Base-by-base conservation (phyloP, 2,888 invertebrate species). In the Teleogryllus oceanicus region DNA sequence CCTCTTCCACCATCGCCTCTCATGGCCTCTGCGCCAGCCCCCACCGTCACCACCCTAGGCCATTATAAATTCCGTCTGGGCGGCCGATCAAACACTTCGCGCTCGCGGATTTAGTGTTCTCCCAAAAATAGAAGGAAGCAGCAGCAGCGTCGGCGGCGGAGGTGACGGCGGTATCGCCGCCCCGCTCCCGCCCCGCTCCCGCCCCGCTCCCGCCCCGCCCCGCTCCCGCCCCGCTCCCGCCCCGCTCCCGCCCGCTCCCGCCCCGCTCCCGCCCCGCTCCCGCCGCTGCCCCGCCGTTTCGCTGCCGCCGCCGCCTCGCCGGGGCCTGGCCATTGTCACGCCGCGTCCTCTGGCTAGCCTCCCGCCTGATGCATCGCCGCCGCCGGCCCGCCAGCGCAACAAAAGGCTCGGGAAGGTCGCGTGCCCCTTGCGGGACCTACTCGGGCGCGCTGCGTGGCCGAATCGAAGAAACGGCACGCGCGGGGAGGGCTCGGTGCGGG, bases 11-110 rank as follows among this genome's bases (percentile, higher is more conserved):
- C 62, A 13, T 62, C n/a, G 62, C 62, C 62, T 11, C 62, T 18
- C 62, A 62, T 5, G 16, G 62, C 62, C 4, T 13, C 62, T 62
- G 16, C 62, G 11, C 8, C 13, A 62, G 62, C 62, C 37, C 37
- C 62, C 62, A 5, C 62, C 13, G 62, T 18, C 18, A 2, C 62
- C 62, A 16, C 62, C 18, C 37, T 16, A n/a, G 16, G 13, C 62
- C 62, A 62, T 62, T 62, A 62, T 62, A n/a, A 18, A 62, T 62
- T 62, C 62, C 62, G 62, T 62, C 62, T 62, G 11, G 62, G 13
- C 62, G n/a, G 62, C 62, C 62, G 62, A 62, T 62, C 62, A 62
- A 62, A 62, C 62, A 62, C 62, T 62, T 62, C 62, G 62, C 13
- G 16, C 62, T 62, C 62, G 13, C n/a, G n/a, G 62, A 62, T 62